phyloP scores from a whole-genome alignment of 2,113 vertebrate species.

The Irena cyanogastra region DNA sequence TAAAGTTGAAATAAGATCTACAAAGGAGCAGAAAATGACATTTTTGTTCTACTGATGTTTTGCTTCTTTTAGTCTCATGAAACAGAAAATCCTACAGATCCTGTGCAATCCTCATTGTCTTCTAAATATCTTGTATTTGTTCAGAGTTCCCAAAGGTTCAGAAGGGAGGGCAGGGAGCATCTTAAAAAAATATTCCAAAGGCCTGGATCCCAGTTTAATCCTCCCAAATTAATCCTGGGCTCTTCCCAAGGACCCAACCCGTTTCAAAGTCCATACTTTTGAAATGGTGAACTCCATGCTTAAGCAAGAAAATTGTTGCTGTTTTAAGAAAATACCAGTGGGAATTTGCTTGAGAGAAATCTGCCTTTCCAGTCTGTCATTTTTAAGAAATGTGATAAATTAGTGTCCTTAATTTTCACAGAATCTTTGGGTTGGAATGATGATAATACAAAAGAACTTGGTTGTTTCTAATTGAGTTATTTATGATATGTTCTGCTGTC shows the following conservation, averaged over 20 bases:
- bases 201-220: background rate
- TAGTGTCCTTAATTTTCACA: background rate
- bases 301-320: background rate
- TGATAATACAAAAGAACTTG: background rate
- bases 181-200: background rate
- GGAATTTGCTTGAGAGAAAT: background rate
- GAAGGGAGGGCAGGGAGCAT: background rate
- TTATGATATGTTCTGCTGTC: background rate
- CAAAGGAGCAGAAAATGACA: background rate
- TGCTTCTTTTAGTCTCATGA: background rate
- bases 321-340: background rate
- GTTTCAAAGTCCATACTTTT: background rate
- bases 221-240: too few species aligned
- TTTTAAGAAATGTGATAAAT: background rate
- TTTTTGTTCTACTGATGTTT: background rate
- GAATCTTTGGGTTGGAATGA: background rate
- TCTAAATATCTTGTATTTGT: background rate
- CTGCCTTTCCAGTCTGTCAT: background rate
- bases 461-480: background rate
- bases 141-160: background rate
- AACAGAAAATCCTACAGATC: background rate
- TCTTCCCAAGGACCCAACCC: background rate
- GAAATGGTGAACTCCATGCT: background rate
- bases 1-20: background rate
- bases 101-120: background rate